Evolutionary conservation across 2,888 invertebrate species (phyloP), one percentile per base, ranked within the genome.

Genomic region (Tetragonula carbonaria): DNA sequence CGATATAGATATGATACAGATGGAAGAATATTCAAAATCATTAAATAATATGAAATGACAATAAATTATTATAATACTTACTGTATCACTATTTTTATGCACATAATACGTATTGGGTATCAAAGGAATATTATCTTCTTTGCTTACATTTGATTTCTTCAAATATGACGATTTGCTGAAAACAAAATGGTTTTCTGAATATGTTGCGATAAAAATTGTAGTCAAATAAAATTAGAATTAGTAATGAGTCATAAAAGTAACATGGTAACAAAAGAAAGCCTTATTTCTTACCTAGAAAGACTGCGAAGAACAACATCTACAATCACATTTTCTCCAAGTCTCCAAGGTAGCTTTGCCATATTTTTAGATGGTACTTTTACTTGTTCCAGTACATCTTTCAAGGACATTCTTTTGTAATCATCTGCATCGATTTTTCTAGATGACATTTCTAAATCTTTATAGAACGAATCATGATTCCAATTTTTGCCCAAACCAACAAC

Each of bases 361-460:
- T 83, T 82, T 83, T 84, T 91, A 1, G 89, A 86, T 14, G 89
- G 79, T 2, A 88, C 81, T 78, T 86, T 89, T 23, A 92, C 74
- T 74, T 91, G 88, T 4, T 84, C 74, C 23, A 90, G 75, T 16
- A 91, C 33, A 51, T 92, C 89, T 0, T 83, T 63, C 14, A 91
- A n/a, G 38, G 74, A 76, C 23, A 53, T 86, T 38, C 71, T 80
- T 57, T 74, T 80, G 1, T 90, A 86, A 78, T 90, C 90, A 2
- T 88, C 85, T 2, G 33, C 23, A 0, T 84, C 72, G 4, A 86
- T 67, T n/a, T 89, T 80, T 13, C 84, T 75, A 0, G 91, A 89
- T 14, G 87, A 59, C 21, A 92, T 84, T 57, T 91, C 91, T 1
- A 92, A 50, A 66, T 92, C 91, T 74, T 86, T 88, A 63, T 89